phyloP scores from a whole-genome alignment of 2,888 invertebrate genomes.

The Odontomyia ornata region DNA sequence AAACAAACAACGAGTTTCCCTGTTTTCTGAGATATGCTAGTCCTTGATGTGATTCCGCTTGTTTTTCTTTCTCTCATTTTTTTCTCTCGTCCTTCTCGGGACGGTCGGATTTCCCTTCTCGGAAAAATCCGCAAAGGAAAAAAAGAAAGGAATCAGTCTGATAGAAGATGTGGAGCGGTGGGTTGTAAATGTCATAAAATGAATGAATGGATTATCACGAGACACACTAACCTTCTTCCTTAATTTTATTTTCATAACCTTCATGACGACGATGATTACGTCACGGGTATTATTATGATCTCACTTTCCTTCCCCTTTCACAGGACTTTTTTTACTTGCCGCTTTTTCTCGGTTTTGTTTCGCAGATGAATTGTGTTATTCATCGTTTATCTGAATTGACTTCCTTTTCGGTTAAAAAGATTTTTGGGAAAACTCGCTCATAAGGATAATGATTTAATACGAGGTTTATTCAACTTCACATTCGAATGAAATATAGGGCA shows the following conservation, averaged over 20 bases:
- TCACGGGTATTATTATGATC: conserved; percentile 34
- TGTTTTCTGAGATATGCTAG: not conserved
- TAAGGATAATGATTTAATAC: too few relatives aligned
- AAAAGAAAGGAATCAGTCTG: conserved; percentile 14
- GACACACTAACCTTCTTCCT: conserved; percentile 52
- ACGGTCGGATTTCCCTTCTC: conserved; percentile 16
- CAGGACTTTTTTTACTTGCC: not conserved
- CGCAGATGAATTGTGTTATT: conserved; percentile 4
- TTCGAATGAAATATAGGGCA: too few relatives aligned
- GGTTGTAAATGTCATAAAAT: conserved; percentile 50
- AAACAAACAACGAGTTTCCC: conserved; percentile 48
- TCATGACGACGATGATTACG: conserved; percentile 26
- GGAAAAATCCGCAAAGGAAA: conserved; percentile 18
- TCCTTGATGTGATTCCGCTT: conserved; percentile 17
- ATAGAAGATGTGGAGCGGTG: conserved; percentile 7
- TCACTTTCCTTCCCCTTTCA: not conserved
- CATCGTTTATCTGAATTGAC: not conserved
- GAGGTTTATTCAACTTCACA: too few relatives aligned
- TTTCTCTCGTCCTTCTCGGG: conserved; percentile 21
- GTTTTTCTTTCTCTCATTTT: conserved; percentile 20
- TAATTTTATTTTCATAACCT: conserved; percentile 52
- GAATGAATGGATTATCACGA: conserved; percentile 52
- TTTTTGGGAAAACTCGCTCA: not conserved
- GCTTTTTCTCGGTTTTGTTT: not conserved
- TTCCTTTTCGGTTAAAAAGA: not conserved